Percentiles rank a stretch among this genome's conserved stretches.
These are phyloP conservation scores for Anaspis maculata DNA, from an alignment of 2,888 invertebrate species.

Conservation along the genomic window DNA sequence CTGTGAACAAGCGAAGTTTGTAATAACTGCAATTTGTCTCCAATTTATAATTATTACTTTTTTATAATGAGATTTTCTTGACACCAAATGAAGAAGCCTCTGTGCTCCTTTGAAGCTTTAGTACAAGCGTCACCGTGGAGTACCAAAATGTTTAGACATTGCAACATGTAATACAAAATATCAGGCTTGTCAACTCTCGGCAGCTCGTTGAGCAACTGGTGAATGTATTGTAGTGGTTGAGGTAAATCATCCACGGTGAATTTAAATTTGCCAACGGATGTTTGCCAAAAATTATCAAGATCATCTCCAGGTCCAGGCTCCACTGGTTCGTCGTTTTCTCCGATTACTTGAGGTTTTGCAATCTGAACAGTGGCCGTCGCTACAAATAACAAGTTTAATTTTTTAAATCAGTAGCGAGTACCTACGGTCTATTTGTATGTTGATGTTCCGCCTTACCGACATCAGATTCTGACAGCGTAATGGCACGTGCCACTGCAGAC, in stretches of 20 bases:
- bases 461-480: slow-evolving; percentile 83
- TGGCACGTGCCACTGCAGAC: slow-evolving; percentile 75
- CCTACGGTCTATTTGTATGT: too few relatives aligned
- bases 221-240: slow-evolving; percentile 86
- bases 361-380: slow-evolving; percentile 59
- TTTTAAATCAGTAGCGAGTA: neutral
- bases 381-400: slow-evolving; percentile 10
- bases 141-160: slow-evolving; percentile 83
- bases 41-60: slow-evolving; percentile 58
- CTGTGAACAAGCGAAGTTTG: slow-evolving; percentile 48
- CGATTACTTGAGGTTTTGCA: slow-evolving; percentile 67
- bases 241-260: slow-evolving; percentile 85
- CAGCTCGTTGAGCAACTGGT: slow-evolving; percentile 79
- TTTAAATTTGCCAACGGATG: slow-evolving; percentile 86
- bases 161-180: slow-evolving; percentile 85
- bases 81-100: slow-evolving; percentile 91
- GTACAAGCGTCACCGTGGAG: slow-evolving; percentile 90
- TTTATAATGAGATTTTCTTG: slow-evolving; percentile 92
- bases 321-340: slow-evolving; percentile 63
- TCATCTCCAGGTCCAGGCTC: slow-evolving; percentile 66
- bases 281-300: slow-evolving; percentile 84
- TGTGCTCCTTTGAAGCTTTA: slow-evolving; percentile 78
- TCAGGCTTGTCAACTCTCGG: slow-evolving; percentile 81
- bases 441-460: slow-evolving; percentile 53
- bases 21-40: too few relatives aligned